Evolutionary conservation across 2,797 vertebrate genomes (phyloP).

Genomic region (Thalassophryne amazonica): DNA sequence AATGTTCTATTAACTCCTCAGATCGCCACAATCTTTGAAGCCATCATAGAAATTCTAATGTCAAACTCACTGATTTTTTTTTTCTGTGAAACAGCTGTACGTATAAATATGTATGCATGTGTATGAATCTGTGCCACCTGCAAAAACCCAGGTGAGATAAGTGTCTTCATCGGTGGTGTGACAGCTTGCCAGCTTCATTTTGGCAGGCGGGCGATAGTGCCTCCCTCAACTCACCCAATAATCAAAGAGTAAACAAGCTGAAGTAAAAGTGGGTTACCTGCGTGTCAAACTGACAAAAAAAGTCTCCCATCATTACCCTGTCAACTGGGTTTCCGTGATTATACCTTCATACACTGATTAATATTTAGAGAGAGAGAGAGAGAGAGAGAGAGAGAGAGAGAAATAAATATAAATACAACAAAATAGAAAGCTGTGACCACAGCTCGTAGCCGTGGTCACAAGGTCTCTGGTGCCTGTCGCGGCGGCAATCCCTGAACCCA

Average conservation of each 20-base stretch:
- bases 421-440: too few relatives aligned
- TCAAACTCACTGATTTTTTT: too few relatives aligned
- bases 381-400: slow-evolving; percentile 30
- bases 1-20: too few relatives aligned
- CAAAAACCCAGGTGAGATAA: slow-evolving; percentile 59
- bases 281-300: slow-evolving; percentile 71
- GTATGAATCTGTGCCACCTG: slow-evolving; percentile 29
- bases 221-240: slow-evolving; percentile 66
- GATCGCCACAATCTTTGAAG: too few relatives aligned
- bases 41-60: too few relatives aligned
- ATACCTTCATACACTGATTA: slow-evolving; percentile 21
- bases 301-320: slow-evolving; percentile 23
- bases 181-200: slow-evolving; percentile 68
- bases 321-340: slow-evolving; percentile 20
- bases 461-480: too few relatives aligned
- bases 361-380: slow-evolving; percentile 29
- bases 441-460: too few relatives aligned
- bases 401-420: too few relatives aligned
- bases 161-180: slow-evolving; percentile 65
- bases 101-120: neutral
- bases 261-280: slow-evolving; percentile 76
- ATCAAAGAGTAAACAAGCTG: slow-evolving; percentile 71
- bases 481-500: too few relatives aligned
- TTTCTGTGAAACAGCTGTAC: too few relatives aligned
- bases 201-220: slow-evolving; percentile 65